Evolutionary conservation across 2,113 vertebrate species (phyloP), one percentile per base, ranked within the genome.

Genomic region (Smithornis capensis): DNA sequence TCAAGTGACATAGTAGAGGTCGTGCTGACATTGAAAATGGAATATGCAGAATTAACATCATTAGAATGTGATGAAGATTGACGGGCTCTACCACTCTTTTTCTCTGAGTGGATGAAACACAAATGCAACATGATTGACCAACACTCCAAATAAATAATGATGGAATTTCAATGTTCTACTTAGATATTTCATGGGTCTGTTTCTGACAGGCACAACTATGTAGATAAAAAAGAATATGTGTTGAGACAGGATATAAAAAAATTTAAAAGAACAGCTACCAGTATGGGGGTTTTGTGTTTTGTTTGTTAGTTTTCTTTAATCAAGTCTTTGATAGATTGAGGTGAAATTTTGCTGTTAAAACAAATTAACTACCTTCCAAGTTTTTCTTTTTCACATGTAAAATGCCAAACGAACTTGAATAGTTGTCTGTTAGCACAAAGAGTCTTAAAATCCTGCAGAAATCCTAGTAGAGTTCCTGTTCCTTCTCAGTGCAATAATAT

Each of bases 271-370:
- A 57, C 8, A 25, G 37, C 12, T 71, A 40, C 19, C 0, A 8
- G 5, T n/a, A 29, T 55, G 8, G 3, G 3, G 4, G 1, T 55
- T 31, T 31, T 29, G 7, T 28, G 2, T 9, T 29, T 63, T 17
- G 19, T 8, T 1, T 13, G 29, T 52, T 31, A 1, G 14, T 16
- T 40, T 68, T 62, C 80, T 52, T 59, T 0, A 55, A 33, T 42
- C 7, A 38, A 27, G 10, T 62, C 37, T 64, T 70, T 62, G 27
- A 47, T 24, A 42, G 7, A 53, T 82, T 57, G 76, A 53, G 15
- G 29, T 57, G 6, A 14, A 90, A 31, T 83, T 68, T 94, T 79
- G 12, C 7, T 68, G 74, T 40, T n/a, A 62, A 68, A 78, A 91
- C 85, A 19, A 3, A 44, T 4, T 53, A 87, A 4, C 25, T 90